phyloP scores from a whole-genome alignment of 1,140 invertebrate genomes.

The Akabosia matsudoensis region DNA sequence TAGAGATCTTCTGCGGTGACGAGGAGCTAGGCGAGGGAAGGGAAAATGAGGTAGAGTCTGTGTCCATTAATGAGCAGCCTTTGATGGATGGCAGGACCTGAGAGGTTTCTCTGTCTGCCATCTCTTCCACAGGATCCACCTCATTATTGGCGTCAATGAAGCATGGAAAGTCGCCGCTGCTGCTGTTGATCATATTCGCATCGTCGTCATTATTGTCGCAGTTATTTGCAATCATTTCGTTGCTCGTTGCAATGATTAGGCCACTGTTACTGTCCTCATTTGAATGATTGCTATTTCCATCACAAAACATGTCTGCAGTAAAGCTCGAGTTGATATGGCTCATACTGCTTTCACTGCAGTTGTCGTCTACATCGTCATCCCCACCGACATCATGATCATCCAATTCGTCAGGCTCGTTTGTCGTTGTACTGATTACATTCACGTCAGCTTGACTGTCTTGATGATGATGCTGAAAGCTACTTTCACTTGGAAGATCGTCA shows the following conservation, averaged over 20 bases:
- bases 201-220: background rate
- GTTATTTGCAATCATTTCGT: background rate
- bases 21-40: background rate
- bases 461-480: background rate
- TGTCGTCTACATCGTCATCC: constrained; percentile 28
- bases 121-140: background rate
- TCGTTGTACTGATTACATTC: constrained; percentile 13
- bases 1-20: constrained; percentile 40
- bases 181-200: background rate
- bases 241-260: background rate
- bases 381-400: constrained; percentile 11
- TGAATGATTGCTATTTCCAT: background rate
- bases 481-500: background rate
- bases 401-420: background rate
- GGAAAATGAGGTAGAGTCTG: background rate
- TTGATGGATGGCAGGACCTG: background rate
- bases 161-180: background rate
- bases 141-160: background rate
- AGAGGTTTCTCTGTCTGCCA: background rate
- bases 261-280: background rate
- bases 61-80: background rate
- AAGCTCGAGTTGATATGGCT: constrained; percentile 14
- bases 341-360: constrained; percentile 28
- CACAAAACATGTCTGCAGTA: constrained; percentile 4
- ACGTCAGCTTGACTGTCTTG: background rate